Evolutionary conservation across 2,888 invertebrate species (phyloP).

Genomic region (Lypha dubia): DNA sequence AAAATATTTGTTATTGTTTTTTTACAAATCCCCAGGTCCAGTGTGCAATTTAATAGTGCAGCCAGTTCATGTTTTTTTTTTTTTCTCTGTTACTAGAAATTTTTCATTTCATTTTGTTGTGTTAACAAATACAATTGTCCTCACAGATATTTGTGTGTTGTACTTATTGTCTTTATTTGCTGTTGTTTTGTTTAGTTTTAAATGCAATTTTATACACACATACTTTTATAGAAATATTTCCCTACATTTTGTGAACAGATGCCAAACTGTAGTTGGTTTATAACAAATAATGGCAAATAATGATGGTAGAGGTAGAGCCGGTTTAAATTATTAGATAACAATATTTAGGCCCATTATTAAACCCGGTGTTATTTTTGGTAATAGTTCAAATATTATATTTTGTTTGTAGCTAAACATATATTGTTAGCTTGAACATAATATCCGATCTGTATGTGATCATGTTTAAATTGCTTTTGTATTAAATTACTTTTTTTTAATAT

Average conservation of each 20-base stretch:
- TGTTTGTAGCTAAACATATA: too few species aligned
- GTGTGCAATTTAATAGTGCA: constrained; percentile 66
- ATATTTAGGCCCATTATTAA: background rate
- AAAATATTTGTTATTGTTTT: constrained; percentile 44
- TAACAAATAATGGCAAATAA: constrained; percentile 64
- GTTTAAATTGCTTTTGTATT: too few species aligned
- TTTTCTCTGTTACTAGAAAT: background rate
- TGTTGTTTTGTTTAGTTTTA: constrained; percentile 5
- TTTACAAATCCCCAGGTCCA: constrained; percentile 59
- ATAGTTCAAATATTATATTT: too few species aligned
- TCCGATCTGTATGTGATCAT: too few species aligned
- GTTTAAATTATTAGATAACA: background rate
- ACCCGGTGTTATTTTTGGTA: background rate
- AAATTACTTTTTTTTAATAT: too few species aligned
- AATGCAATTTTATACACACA: constrained; percentile 56
- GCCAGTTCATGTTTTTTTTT: constrained; percentile 36
- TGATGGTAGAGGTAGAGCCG: background rate
- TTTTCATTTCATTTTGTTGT: constrained; percentile 19
- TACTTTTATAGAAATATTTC: constrained; percentile 23
- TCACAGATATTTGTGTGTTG: constrained; percentile 20
- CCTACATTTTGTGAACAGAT: constrained; percentile 63
- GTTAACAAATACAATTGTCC: constrained; percentile 51
- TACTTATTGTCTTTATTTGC: constrained; percentile 45
- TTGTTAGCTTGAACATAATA: too few species aligned
- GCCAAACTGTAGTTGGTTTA: constrained; percentile 64